phyloP scores from a whole-genome alignment of 2,888 invertebrate species.

The Laspeyria flexula region DNA sequence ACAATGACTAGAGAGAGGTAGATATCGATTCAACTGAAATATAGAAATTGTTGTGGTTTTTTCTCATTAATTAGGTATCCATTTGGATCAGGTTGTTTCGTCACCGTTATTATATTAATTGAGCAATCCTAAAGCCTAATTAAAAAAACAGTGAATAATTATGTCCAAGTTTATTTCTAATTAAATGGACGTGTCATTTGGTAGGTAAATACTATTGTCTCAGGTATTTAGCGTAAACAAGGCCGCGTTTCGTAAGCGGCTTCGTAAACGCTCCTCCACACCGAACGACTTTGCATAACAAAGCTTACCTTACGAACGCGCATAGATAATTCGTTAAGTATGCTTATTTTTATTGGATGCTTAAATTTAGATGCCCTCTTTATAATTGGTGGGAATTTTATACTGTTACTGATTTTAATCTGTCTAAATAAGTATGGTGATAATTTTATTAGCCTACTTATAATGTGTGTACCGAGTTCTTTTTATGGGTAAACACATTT shows the following conservation, averaged over 20 bases:
- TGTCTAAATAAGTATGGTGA: neutral
- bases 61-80: too few species aligned
- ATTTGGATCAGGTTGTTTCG: too few species aligned
- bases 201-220: slow-evolving; percentile 43
- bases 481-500: too few species aligned
- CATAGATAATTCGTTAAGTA: slow-evolving; percentile 44
- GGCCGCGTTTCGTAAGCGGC: slow-evolving; percentile 50
- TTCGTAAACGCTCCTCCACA: slow-evolving; percentile 45
- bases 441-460: neutral
- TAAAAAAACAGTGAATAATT: slow-evolving; percentile 44
- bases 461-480: too few species aligned
- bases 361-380: slow-evolving; percentile 23
- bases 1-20: too few species aligned
- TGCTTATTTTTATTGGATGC: slow-evolving; percentile 38
- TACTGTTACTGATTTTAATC: neutral
- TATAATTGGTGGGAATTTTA: slow-evolving; percentile 16
- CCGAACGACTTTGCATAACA: slow-evolving; percentile 39
- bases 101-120: slow-evolving; percentile 3
- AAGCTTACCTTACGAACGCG: slow-evolving; percentile 40
- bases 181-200: slow-evolving; percentile 54
- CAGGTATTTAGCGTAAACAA: slow-evolving; percentile 45
- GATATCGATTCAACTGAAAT: too few species aligned
- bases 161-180: slow-evolving; percentile 43
- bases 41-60: too few species aligned
- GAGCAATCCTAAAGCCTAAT: slow-evolving; percentile 30